phyloP scores from a whole-genome alignment of 2,113 vertebrate genomes.

The Calyptommatus sinebrachiatus region DNA sequence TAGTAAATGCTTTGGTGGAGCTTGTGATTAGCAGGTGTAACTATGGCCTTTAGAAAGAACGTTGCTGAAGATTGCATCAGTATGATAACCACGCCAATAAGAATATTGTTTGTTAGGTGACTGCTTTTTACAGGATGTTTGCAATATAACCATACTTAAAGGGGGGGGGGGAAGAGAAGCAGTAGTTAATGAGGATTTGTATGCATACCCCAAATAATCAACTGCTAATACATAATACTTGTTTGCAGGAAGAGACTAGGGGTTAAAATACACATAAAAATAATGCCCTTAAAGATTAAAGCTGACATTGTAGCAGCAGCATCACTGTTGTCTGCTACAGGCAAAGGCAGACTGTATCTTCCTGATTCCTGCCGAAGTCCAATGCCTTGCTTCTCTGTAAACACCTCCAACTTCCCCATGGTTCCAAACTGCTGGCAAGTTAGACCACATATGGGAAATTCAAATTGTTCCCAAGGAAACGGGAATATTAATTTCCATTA shows the following conservation, averaged over 20 bases:
- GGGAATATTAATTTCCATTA: too few species aligned
- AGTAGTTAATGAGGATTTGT: not conserved
- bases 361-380: too few species aligned
- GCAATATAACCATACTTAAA: not conserved
- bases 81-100: not conserved
- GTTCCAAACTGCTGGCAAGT: too few species aligned
- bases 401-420: too few species aligned
- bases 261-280: not conserved
- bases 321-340: too few species aligned
- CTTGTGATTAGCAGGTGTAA: not conserved
- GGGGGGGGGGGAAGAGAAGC: too few species aligned
- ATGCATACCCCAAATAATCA: not conserved
- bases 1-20: not conserved
- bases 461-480: too few species aligned
- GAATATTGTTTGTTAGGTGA: not conserved
- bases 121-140: not conserved
- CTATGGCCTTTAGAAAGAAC: not conserved
- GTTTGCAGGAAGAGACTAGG: not conserved
- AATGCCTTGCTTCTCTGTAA: too few species aligned
- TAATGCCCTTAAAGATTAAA: not conserved
- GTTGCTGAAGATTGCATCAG: conserved; percentile 19
- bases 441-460: too few species aligned
- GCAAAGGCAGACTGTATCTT: too few species aligned
- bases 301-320: too few species aligned
- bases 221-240: not conserved